These are phyloP conservation scores for Dendroctonus valens DNA, from an alignment of 1,140 invertebrate species.

Conservation along the genomic window DNA sequence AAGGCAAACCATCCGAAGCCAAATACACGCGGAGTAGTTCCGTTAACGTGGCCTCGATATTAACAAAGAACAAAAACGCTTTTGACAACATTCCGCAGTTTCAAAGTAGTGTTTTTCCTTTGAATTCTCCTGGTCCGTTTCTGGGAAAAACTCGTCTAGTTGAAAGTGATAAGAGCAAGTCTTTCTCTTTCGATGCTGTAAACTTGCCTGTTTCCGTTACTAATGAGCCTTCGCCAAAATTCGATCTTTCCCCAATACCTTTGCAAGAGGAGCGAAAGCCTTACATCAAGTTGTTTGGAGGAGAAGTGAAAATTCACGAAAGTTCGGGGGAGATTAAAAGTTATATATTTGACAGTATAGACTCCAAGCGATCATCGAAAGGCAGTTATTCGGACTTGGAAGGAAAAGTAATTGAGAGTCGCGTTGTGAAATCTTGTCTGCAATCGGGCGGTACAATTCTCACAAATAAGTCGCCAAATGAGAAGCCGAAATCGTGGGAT, in stretches of 20 bases:
- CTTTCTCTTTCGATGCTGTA: constrained; percentile 48
- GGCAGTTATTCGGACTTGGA: constrained; percentile 38
- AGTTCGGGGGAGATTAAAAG: constrained; percentile 63
- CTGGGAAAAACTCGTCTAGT: constrained; percentile 75
- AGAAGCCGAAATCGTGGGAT: constrained; percentile 33
- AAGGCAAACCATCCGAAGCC: constrained; percentile 43
- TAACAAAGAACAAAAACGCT: constrained; percentile 51
- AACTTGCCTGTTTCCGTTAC: constrained; percentile 24
- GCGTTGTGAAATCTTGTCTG: constrained; percentile 67
- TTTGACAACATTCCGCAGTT: constrained; percentile 48
- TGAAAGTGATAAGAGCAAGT: constrained; percentile 55
- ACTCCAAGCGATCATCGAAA: constrained; percentile 32
- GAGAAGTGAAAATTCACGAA: constrained; percentile 67
- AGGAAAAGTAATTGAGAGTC: constrained; percentile 48
- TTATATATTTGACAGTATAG: constrained; percentile 64
- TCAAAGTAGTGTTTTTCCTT: constrained; percentile 54
- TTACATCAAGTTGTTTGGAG: constrained; percentile 72
- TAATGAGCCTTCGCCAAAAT: constrained; percentile 29
- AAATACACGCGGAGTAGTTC: constrained; percentile 48
- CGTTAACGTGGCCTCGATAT: constrained; percentile 50
- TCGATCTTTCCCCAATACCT: constrained; percentile 33
- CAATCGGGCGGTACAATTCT: constrained; percentile 72
- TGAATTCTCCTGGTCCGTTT: constrained; percentile 76
- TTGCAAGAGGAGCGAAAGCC: constrained; percentile 48
- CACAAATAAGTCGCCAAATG: constrained; percentile 51